A percentile compares a stretch with the other conserved stretches of the same genome.
Conservation (phyloP, 2,888 invertebrate genomes). For the Steromphala cineraria region DNA sequence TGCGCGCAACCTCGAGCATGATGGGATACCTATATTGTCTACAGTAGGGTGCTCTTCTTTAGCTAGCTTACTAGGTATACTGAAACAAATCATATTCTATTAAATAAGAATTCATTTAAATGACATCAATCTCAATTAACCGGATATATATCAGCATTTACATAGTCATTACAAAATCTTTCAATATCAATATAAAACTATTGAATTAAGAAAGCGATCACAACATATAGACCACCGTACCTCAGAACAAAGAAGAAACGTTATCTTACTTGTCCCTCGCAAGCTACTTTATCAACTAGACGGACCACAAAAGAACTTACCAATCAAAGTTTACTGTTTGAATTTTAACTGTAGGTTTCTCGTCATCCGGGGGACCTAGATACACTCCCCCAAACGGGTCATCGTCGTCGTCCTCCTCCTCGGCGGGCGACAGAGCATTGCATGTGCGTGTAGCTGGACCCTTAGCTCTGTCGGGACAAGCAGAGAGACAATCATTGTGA, state of each 20-base stretch:
- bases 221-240: too few relatives aligned
- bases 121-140: neutral
- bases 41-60: constrained; percentile 5
- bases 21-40: neutral
- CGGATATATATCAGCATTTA: too few relatives aligned
- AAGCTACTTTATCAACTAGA: neutral
- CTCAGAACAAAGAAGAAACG: too few relatives aligned
- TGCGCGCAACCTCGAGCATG: neutral
- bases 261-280: too few relatives aligned
- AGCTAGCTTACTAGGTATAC: neutral
- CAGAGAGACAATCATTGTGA: too few relatives aligned
- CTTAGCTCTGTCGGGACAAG: neutral
- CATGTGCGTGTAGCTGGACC: neutral
- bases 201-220: too few relatives aligned
- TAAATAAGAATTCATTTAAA: neutral
- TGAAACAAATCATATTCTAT: neutral
- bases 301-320: neutral
- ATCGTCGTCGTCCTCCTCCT: constrained; percentile 48
- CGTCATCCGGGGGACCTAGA: constrained; percentile 54
- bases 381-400: constrained; percentile 63
- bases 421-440: constrained; percentile 34
- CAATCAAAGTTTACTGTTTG: neutral
- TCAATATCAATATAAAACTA: too few relatives aligned
- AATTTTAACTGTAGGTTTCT: neutral
- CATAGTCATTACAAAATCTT: too few relatives aligned